These are phyloP conservation scores for Neodiprion fabricii DNA, from an alignment of 1,140 invertebrate species.

Conservation along the genomic window DNA sequence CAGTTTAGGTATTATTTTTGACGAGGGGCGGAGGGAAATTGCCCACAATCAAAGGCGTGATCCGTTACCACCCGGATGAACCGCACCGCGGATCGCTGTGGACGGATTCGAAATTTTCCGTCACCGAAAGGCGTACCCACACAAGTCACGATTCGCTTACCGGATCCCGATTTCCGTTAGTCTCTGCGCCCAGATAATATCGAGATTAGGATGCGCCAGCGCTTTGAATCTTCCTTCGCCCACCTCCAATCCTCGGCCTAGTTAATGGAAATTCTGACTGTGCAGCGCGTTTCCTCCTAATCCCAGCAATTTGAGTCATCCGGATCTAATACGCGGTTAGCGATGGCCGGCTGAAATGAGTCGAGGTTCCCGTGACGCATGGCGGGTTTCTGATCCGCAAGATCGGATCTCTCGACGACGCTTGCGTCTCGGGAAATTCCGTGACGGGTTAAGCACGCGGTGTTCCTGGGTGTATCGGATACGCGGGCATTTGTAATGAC, in stretches of 20 bases:
- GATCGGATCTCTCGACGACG: background rate
- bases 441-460: too few relatives aligned
- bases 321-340: background rate
- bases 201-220: slow-evolving; percentile 50
- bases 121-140: background rate
- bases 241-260: slow-evolving; percentile 55
- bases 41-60: background rate
- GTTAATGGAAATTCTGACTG: slow-evolving; percentile 41
- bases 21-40: background rate
- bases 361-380: background rate
- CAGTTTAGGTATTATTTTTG: background rate
- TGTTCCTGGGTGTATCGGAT: too few relatives aligned
- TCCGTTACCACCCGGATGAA: background rate
- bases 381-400: background rate
- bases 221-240: background rate
- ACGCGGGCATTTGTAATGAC: too few relatives aligned
- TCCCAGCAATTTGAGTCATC: background rate
- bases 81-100: background rate
- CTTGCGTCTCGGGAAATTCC: too few relatives aligned
- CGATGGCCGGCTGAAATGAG: background rate
- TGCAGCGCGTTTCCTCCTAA: background rate
- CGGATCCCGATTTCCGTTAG: background rate
- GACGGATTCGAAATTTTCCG: background rate
- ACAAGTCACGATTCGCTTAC: slow-evolving; percentile 4
- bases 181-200: slow-evolving; percentile 49